Evolutionary conservation across 2,113 vertebrate genomes (phyloP).

Genomic region (Nothobranchius kuhntae): DNA sequence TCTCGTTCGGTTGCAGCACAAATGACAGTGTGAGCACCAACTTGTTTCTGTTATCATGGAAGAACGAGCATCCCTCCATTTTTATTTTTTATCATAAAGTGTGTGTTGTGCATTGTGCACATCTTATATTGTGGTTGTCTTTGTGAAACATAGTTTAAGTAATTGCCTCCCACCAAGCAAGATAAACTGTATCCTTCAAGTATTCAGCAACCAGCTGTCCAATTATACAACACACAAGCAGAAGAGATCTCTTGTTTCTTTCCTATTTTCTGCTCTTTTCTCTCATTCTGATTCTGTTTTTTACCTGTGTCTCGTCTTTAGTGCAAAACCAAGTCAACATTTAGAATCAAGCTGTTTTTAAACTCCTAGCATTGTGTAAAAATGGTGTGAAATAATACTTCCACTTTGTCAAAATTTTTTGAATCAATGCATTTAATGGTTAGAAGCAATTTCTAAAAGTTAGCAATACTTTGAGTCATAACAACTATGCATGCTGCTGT

Average conservation of each 20-base stretch:
- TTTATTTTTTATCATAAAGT: not conserved
- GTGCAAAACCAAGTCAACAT: not conserved
- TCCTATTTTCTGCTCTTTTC: not conserved
- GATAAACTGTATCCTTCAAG: slow-evolving; percentile 63
- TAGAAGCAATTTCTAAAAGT: no score
- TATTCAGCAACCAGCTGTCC: slow-evolving; percentile 64
- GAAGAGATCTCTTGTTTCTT: slow-evolving; percentile 18
- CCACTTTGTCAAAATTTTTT: no score
- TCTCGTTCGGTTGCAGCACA: slow-evolving; percentile 22
- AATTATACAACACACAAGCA: slow-evolving; percentile 43
- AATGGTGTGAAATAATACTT: no score
- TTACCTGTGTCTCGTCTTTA: not conserved
- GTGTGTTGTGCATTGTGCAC: slow-evolving; percentile 3
- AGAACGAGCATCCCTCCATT: not conserved
- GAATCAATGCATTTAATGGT: no score
- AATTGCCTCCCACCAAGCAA: slow-evolving; percentile 64
- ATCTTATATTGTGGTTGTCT: slow-evolving; percentile 20
- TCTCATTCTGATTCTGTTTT: not conserved
- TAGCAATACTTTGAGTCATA: no score
- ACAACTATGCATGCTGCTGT: no score
- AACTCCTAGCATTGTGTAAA: not conserved
- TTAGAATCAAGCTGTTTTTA: no score
- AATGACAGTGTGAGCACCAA: not conserved
- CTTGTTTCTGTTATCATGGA: slow-evolving; percentile 9
- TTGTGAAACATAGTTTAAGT: slow-evolving; percentile 50